These are phyloP conservation scores for Ischnura elegans DNA, from an alignment of 2,888 invertebrate genomes.

Conservation along the genomic window DNA sequence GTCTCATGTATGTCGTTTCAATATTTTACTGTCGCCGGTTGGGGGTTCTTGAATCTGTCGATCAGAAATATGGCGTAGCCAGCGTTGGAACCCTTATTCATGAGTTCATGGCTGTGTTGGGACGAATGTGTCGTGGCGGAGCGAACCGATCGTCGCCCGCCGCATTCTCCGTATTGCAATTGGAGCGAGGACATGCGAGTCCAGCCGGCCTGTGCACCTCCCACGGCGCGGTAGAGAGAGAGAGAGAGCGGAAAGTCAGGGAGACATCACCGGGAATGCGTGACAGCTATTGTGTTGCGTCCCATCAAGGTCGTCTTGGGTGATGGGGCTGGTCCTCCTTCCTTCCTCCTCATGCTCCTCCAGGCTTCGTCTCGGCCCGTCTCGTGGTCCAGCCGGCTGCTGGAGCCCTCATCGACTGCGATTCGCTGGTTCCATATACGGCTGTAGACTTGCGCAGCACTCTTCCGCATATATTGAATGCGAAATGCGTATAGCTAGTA, in stretches of 20 bases:
- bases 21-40: not conserved
- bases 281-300: conserved; percentile 56
- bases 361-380: not conserved
- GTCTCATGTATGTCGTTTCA: too few relatives aligned
- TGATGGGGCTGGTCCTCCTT: not conserved
- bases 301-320: conserved; percentile 45
- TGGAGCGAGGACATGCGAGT: not conserved
- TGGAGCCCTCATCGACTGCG: not conserved
- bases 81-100: not conserved
- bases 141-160: not conserved
- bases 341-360: not conserved
- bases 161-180: not conserved
- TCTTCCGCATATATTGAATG: not conserved
- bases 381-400: not conserved
- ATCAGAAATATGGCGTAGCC: not conserved
- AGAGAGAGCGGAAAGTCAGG: not conserved
- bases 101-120: not conserved
- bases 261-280: conserved; percentile 32
- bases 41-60: not conserved
- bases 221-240: not conserved
- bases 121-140: not conserved
- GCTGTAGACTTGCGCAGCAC: not conserved
- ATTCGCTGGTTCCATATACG: not conserved
- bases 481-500: too few relatives aligned
- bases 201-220: not conserved